phyloP scores from a whole-genome alignment of 2,888 invertebrate genomes.

The Ophion costatus region DNA sequence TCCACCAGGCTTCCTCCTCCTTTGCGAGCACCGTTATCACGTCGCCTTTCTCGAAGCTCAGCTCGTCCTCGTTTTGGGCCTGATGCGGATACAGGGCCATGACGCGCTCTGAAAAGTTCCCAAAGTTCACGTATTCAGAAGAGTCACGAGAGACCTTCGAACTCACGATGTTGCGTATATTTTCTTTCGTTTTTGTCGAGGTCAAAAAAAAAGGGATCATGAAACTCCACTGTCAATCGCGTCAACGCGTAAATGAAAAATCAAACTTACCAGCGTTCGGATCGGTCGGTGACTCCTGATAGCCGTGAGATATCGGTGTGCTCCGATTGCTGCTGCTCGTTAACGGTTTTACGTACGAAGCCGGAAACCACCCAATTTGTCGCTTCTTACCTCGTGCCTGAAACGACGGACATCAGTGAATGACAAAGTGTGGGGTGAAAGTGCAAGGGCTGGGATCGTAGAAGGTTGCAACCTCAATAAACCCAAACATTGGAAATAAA shows the following conservation, averaged over 20 bases:
- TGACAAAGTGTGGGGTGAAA: not conserved
- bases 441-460: not conserved
- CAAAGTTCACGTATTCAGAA: not conserved
- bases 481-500: slow-evolving; percentile 11
- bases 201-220: not conserved
- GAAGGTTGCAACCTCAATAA: not conserved
- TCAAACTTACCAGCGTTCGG: slow-evolving; percentile 78
- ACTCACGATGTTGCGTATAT: slow-evolving; percentile 22
- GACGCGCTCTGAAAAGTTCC: slow-evolving; percentile 89
- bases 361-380: slow-evolving; percentile 99
- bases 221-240: not conserved
- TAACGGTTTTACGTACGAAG: slow-evolving; percentile 94
- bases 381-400: slow-evolving; percentile 91
- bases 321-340: slow-evolving; percentile 82
- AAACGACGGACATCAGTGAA: slow-evolving; percentile 23
- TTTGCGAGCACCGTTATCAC: slow-evolving; percentile 94
- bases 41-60: slow-evolving; percentile 96
- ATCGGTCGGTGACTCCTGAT: slow-evolving; percentile 82
- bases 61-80: slow-evolving; percentile 97
- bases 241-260: not conserved
- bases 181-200: slow-evolving; percentile 1
- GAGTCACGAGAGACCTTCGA: not conserved
- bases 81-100: slow-evolving; percentile 97
- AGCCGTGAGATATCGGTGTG: slow-evolving; percentile 82
- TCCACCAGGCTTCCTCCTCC: slow-evolving; percentile 99